Evolutionary conservation across 1,140 invertebrate species (phyloP), one percentile per base, ranked within the genome.

Genomic region (Lepeophtheirus salmonis): DNA sequence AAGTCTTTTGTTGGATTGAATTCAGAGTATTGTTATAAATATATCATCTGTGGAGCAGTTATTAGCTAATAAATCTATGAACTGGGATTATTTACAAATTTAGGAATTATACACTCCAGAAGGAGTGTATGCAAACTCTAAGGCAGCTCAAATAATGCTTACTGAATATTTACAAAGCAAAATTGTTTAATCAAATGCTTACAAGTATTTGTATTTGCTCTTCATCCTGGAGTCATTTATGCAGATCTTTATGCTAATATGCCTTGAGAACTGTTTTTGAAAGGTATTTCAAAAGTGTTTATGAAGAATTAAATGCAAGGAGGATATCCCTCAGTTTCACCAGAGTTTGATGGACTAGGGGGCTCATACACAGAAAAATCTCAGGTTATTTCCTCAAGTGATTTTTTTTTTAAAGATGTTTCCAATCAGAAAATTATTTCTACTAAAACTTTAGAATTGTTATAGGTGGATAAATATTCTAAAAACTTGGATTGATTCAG

Each of bases 151-250:
- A 74, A 73, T 89, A 50, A 75, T 89, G 69, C 83, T 79, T 63
- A 81, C 86, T 1, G 78, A 78, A 62, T 77, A 78, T 66, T 69
- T 90, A 13, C 78, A 86, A 64, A 71, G 72, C 10, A 63, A 79
- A 2, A 41, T 41, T 41, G 30, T 10, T 41, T 6, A 41, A n/a
- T 54, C 23, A 20, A n/a, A 73, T 67, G 69, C 76, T n/a, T 71
- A 78, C 60, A 72, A 77, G 78, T 92, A 1, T 77, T 79, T 68
- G 74, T 79, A 0, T 82, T 82, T 67, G 77, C 82, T 0, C 80
- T 91, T 10, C 89, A 94, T 76, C 89, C 89, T 3, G 89, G 89
- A 16, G 75, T 94, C 48, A 83, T 91, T 1, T 78, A 84, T 68
- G 89, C 88, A 1, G 83, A 84, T 62, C 70, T 92, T 24, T 91